phyloP scores from a whole-genome alignment of 2,797 vertebrate species.

The Antrozous pallidus region DNA sequence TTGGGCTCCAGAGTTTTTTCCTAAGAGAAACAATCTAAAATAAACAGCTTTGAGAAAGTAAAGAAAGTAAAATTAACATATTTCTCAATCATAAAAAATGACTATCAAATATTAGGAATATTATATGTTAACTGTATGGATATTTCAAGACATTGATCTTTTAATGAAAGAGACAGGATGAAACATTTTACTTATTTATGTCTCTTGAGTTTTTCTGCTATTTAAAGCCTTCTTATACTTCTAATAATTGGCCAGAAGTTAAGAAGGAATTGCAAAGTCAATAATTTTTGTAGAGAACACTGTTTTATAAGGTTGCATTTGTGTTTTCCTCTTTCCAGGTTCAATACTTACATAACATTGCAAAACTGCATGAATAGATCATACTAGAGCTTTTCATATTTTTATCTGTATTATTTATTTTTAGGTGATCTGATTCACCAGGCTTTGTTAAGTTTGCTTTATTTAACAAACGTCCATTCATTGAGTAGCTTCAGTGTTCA shows the following conservation, averaged over 20 bases:
- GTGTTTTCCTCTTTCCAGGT: not conserved
- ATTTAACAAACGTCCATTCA: not conserved
- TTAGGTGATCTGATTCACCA: not conserved
- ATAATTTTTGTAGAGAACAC: not conserved
- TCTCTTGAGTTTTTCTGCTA: not conserved
- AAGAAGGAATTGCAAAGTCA: not conserved
- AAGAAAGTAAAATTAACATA: not conserved
- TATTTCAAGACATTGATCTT: not conserved
- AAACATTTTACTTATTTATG: not conserved
- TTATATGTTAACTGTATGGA: not conserved
- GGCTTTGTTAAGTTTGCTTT: not conserved
- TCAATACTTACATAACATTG: not conserved
- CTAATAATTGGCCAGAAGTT: not conserved
- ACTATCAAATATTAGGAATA: not conserved
- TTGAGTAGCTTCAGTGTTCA: not conserved
- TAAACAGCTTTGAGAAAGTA: not conserved
- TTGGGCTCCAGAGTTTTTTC: not conserved
- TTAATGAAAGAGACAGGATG: not conserved
- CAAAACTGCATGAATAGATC: not conserved
- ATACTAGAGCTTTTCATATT: not conserved
- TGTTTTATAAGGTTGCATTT: not conserved
- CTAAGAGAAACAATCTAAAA: not conserved
- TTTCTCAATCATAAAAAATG: constrained; percentile 19
- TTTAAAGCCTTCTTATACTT: not conserved
- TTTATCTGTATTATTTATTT: not conserved